Evolutionary conservation across 2,113 vertebrate species (phyloP).

Genomic region (Perccottus glenii): DNA sequence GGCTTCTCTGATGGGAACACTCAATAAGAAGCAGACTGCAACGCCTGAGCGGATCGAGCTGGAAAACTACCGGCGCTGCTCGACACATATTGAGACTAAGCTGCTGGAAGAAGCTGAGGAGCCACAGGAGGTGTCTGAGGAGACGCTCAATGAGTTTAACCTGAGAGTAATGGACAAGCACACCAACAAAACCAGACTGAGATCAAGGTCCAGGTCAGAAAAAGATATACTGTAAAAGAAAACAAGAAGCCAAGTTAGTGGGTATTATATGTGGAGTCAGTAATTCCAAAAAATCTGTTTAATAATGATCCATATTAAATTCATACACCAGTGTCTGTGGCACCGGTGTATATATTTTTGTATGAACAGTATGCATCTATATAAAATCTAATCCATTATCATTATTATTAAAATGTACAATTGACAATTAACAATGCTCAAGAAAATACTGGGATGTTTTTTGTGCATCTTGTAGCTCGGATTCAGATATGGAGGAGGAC

Average conservation of each 20-base stretch:
- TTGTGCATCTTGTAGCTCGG: slow-evolving; percentile 79
- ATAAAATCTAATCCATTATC: too few relatives aligned
- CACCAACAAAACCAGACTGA: slow-evolving; percentile 70
- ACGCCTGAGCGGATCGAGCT: slow-evolving; percentile 90
- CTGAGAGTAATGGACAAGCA: slow-evolving; percentile 81
- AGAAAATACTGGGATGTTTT: not conserved
- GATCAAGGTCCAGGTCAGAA: slow-evolving; percentile 67
- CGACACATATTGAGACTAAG: slow-evolving; percentile 48
- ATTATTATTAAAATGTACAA: too few relatives aligned
- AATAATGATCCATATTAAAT: too few relatives aligned
- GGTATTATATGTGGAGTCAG: too few relatives aligned
- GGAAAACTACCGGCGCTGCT: slow-evolving; percentile 84
- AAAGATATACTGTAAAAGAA: not conserved
- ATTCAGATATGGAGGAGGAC: slow-evolving; percentile 87
- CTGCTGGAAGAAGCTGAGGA: slow-evolving; percentile 71
- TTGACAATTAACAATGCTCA: not conserved
- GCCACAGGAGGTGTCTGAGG: slow-evolving; percentile 88
- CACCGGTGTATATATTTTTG: too few relatives aligned
- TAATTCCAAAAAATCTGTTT: too few relatives aligned
- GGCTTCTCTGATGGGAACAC: slow-evolving; percentile 68
- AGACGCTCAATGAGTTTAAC: slow-evolving; percentile 89
- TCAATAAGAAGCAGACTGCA: slow-evolving; percentile 78
- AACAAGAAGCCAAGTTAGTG: not conserved
- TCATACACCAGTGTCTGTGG: too few relatives aligned
- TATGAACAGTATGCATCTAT: too few relatives aligned